Base-by-base conservation (phyloP, 2,113 vertebrate species). In the Melanerpes formicivorus region DNA sequence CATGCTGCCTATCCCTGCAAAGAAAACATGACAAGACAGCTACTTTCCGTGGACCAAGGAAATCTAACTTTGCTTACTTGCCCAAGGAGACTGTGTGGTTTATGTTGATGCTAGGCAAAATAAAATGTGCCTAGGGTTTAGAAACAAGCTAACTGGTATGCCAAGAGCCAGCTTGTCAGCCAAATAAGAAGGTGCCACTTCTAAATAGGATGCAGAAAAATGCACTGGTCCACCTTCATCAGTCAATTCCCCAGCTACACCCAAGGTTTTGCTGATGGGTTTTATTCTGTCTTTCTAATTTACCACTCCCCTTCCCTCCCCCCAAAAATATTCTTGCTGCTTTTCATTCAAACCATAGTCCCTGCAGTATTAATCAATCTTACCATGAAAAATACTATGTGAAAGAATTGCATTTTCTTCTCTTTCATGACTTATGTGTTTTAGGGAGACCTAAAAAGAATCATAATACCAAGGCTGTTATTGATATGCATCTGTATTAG, bases 131-230 rank as follows among this genome's bases (percentile, higher is more conserved):
- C 71, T 48, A 40, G 42, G 76, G 81, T 93, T 90, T 62, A 48
- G 19, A 78, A 87, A 64, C 4, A 21, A 88, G 63, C 87, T 80
- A 34, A n/a, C 93, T 93, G 92, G 90, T 95, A 67, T 1, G 32
- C 90, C 62, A 80, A 76, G 71, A 90, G 74, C 91, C 63, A 90
- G 22, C 58, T 95, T 92, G 71, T 75, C 85, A 93, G 77, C 58
- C 32, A 63, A 27, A 18, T 72, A 16, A 83, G 25, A 69, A 70
- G 44, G 22, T 82, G 44, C 6, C 55, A 50, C 67, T 93, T 50
- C 3, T 65, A 75, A 80, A 50, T 26, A 27, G 44, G 48, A 78
- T 72, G 48, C 60, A 79, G 77, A 65, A 37, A 72, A 18, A 40
- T 13, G 29, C 23, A 26, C 30, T 79, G 77, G 58, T 91, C 85